Percentiles rank a stretch among this genome's conserved stretches.
These are phyloP conservation scores for Drosophila nr. perissopoda DNA, from an alignment of 2,888 invertebrate genomes.

Conservation along the genomic window DNA sequence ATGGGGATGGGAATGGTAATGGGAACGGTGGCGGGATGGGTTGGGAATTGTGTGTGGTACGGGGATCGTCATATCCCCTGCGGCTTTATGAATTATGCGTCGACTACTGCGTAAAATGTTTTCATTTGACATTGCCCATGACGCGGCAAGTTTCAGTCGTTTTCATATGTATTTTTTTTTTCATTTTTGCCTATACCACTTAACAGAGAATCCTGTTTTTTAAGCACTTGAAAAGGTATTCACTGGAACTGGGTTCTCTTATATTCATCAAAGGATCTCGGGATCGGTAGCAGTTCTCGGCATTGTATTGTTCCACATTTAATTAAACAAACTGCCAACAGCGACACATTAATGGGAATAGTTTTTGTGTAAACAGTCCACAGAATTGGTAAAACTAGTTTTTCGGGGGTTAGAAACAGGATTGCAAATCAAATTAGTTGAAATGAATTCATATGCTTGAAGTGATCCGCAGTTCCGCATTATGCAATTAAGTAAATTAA, in stretches of 20 bases:
- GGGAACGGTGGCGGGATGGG: conserved; percentile 6
- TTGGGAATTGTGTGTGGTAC: conserved; percentile 15
- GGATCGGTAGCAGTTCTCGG: conserved; percentile 15
- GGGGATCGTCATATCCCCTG: conserved; percentile 61
- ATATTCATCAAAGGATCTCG: conserved; percentile 50
- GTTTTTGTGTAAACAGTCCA: conserved; percentile 20
- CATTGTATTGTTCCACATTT: conserved; percentile 63
- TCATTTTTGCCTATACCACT: conserved; percentile 7
- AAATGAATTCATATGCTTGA: conserved; percentile 46
- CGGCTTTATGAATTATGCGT: conserved; percentile 70
- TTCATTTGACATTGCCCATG: conserved; percentile 54
- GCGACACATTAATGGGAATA: conserved; percentile 47
- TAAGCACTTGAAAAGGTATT: conserved; percentile 70
- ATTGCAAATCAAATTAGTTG: conserved; percentile 41
- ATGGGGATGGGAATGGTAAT: neutral
- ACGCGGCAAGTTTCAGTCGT: conserved; percentile 43
- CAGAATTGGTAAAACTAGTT: conserved; percentile 37
- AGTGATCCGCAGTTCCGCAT: conserved; percentile 47
- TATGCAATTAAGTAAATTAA: conserved; percentile 59
- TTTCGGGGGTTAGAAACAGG: conserved; percentile 32
- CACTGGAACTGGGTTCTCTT: conserved; percentile 38
- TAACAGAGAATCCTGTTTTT: conserved; percentile 43
- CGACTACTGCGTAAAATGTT: conserved; percentile 68
- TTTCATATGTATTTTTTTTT: neutral
- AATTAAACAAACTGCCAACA: conserved; percentile 75